These are phyloP conservation scores for Pangasianodon gigas DNA, from an alignment of 2,113 vertebrate species.

Conservation along the genomic window DNA sequence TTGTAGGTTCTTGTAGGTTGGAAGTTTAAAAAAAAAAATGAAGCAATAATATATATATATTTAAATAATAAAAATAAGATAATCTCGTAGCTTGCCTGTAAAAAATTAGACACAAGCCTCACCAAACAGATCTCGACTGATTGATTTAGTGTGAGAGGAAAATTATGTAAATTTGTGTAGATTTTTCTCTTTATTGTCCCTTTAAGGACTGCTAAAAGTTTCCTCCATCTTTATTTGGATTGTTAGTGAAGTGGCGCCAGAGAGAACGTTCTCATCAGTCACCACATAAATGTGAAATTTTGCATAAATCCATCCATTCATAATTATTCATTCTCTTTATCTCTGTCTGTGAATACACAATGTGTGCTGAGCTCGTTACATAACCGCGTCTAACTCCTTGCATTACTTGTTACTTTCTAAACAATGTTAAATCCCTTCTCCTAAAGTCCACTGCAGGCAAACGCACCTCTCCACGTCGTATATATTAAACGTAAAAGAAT, in stretches of 20 bases:
- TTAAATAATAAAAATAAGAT: no score
- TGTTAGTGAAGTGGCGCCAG: neutral
- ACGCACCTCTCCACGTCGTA: neutral
- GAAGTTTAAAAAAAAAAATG: no score
- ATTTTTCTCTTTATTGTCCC: neutral
- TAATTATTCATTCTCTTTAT: conserved; percentile 29
- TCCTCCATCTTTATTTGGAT: neutral
- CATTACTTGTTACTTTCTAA: conserved; percentile 6
- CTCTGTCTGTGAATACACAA: neutral
- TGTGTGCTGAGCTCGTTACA: neutral
- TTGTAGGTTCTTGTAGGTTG: no score
- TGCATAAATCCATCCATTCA: conserved; percentile 24
- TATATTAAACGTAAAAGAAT: neutral
- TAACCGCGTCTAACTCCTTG: neutral
- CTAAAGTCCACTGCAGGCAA: neutral
- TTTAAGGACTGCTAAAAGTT: neutral
- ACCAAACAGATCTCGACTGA: neutral
- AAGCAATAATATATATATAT: no score
- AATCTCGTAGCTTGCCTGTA: no score
- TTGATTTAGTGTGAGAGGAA: neutral
- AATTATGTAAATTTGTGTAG: neutral
- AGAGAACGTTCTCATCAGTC: neutral
- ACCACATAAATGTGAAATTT: neutral
- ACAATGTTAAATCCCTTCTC: conserved; percentile 7
- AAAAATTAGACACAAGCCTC: no score